These are phyloP conservation scores for Promerops cafer DNA, from an alignment of 2,113 vertebrate genomes.

Conservation along the genomic window DNA sequence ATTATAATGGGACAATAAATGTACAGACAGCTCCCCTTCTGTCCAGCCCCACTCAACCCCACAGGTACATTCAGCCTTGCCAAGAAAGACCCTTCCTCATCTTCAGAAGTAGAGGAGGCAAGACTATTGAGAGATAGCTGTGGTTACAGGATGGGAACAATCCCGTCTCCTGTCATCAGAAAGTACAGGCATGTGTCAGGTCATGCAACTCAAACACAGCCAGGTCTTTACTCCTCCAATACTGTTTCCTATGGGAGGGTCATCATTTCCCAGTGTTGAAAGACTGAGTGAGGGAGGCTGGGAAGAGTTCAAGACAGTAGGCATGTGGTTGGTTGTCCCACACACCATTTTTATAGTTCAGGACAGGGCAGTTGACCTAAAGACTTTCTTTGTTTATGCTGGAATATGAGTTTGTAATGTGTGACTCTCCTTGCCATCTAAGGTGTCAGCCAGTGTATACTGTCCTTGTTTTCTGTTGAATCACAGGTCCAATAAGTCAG, in stretches of 20 bases:
- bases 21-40: neutral
- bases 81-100: neutral
- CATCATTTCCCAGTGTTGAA: fast-evolving
- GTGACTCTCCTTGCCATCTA: neutral
- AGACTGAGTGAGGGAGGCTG: neutral
- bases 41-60: neutral
- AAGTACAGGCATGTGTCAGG: neutral
- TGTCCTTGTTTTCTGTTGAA: neutral
- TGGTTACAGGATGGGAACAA: neutral
- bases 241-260: neutral
- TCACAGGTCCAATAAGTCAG: neutral
- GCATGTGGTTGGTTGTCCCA: neutral
- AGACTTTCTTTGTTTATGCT: neutral
- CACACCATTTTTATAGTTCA: neutral
- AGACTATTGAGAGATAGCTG: neutral
- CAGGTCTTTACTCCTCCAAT: neutral
- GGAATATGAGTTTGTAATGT: neutral
- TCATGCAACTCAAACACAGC: fast-evolving
- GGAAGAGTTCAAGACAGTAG: neutral
- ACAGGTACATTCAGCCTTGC: neutral
- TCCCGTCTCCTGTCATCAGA: neutral
- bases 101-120: neutral
- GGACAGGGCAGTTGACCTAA: neutral
- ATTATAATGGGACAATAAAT: neutral
- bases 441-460: neutral